These are phyloP conservation scores for Campoplex nolae DNA, from an alignment of 2,888 invertebrate species.

Conservation along the genomic window DNA sequence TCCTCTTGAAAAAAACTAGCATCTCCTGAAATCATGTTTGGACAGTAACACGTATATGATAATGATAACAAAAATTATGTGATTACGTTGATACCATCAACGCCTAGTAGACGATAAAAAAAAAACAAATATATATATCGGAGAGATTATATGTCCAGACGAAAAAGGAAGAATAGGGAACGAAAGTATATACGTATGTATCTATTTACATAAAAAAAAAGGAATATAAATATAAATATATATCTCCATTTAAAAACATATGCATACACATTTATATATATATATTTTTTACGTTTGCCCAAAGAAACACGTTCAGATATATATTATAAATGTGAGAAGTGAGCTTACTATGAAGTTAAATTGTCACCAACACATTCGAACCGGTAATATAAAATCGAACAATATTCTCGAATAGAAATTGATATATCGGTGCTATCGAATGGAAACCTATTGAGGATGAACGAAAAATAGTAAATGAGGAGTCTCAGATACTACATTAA, in stretches of 20 bases:
- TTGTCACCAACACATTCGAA: slow-evolving; percentile 53
- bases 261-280: slow-evolving; percentile 70
- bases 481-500: slow-evolving; percentile 55
- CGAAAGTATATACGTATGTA: slow-evolving; percentile 66
- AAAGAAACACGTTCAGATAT: slow-evolving; percentile 77
- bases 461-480: slow-evolving; percentile 61
- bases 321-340: slow-evolving; percentile 68
- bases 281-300: slow-evolving; percentile 83
- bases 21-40: neutral
- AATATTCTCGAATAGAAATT: slow-evolving; percentile 67
- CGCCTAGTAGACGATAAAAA: slow-evolving; percentile 74
- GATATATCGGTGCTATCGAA: slow-evolving; percentile 37
- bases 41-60: slow-evolving; percentile 11
- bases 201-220: slow-evolving; percentile 64
- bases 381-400: slow-evolving; percentile 70
- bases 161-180: slow-evolving; percentile 69
- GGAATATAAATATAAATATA: slow-evolving; percentile 60
- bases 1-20: neutral
- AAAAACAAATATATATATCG: slow-evolving; percentile 69
- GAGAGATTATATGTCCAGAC: slow-evolving; percentile 80
- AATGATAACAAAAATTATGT: slow-evolving; percentile 72
- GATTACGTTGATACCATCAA: slow-evolving; percentile 79
- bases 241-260: slow-evolving; percentile 69
- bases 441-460: slow-evolving; percentile 52
- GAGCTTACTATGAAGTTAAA: slow-evolving; percentile 73